Percentiles rank a stretch among this genome's conserved stretches.
These are phyloP conservation scores for Apamea epomidion DNA, from an alignment of 2,888 invertebrate genomes.

Conservation along the genomic window DNA sequence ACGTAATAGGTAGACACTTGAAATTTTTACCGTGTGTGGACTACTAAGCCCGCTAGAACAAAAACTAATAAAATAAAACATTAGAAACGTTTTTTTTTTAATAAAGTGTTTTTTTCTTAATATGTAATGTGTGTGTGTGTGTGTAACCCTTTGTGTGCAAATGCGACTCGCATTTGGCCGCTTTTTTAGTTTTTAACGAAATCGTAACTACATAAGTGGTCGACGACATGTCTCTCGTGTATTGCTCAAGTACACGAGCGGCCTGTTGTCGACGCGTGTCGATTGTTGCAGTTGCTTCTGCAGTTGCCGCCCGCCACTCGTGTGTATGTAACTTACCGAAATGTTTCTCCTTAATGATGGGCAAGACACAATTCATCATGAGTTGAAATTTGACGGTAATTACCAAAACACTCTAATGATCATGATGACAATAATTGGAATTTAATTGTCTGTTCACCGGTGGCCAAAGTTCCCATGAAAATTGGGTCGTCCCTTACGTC, in stretches of 20 bases:
- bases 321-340: not conserved
- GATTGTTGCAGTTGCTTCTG: not conserved
- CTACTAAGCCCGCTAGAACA: too few relatives aligned
- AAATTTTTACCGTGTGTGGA: too few relatives aligned
- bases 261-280: too few relatives aligned
- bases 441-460: not conserved
- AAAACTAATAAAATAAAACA: too few relatives aligned
- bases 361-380: not conserved
- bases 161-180: too few relatives aligned
- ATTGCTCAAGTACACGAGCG: not conserved
- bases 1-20: too few relatives aligned
- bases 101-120: too few relatives aligned
- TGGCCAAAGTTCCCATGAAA: slow-evolving; percentile 32
- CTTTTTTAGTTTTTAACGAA: too few relatives aligned
- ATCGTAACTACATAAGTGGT: not conserved
- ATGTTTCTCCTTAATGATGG: not conserved
- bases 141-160: too few relatives aligned
- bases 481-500: not conserved
- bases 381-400: slow-evolving; percentile 19
- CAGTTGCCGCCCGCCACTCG: not conserved
- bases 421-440: not conserved
- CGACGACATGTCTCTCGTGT: not conserved
- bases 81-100: too few relatives aligned
- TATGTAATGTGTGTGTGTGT: too few relatives aligned
- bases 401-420: slow-evolving; percentile 8